phyloP scores from a whole-genome alignment of 2,113 vertebrate genomes.

The Oryzias woworae region DNA sequence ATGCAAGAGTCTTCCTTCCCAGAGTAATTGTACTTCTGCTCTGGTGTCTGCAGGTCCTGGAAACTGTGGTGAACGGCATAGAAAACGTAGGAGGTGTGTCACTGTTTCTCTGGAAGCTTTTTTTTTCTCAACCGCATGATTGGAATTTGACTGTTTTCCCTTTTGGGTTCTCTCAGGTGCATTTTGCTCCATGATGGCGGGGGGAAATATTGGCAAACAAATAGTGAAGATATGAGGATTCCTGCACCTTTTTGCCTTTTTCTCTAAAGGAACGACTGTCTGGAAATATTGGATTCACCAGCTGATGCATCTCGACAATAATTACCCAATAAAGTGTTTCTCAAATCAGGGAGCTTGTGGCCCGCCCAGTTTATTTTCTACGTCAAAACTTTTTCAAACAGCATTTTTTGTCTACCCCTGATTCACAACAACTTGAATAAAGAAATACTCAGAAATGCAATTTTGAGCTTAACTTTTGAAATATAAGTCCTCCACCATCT shows the following conservation, averaged over 20 bases:
- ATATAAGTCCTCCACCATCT: no score
- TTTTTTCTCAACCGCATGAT: not conserved
- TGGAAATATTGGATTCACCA: no score
- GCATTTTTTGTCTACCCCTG: no score
- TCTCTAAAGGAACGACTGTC: slow-evolving; percentile 12
- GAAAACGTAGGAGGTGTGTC: slow-evolving; percentile 91
- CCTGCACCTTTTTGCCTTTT: not conserved
- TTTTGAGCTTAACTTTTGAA: no score
- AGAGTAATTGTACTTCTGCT: not conserved
- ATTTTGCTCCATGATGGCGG: slow-evolving; percentile 95
- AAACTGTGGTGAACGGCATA: slow-evolving; percentile 85
- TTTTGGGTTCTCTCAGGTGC: slow-evolving; percentile 80
- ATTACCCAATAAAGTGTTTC: no score
- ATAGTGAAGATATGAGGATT: slow-evolving; percentile 81
- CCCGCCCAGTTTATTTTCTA: no score
- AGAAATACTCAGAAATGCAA: no score
- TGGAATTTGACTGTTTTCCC: not conserved
- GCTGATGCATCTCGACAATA: no score
- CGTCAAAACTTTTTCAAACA: no score
- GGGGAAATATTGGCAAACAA: slow-evolving; percentile 94
- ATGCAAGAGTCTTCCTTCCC: not conserved
- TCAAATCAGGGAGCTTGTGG: no score
- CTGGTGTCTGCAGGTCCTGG: slow-evolving; percentile 81
- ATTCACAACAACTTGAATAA: no score
- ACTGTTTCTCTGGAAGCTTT: not conserved